Evolutionary conservation across 2,797 vertebrate genomes (phyloP).

Genomic region (Melanotaenia trifasciata): DNA sequence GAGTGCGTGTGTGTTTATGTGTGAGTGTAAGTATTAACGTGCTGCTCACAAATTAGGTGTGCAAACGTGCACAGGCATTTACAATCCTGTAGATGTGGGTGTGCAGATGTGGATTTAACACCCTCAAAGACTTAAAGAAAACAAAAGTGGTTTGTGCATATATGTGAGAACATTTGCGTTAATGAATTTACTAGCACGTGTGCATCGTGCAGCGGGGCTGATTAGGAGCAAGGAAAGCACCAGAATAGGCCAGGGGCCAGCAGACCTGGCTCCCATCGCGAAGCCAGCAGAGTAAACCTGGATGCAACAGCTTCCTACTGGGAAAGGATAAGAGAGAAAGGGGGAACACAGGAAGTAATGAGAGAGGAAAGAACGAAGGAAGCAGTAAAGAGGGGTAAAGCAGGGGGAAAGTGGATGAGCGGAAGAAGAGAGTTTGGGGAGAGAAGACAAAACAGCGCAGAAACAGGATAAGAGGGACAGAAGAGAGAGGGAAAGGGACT

Average conservation of each 20-base stretch:
- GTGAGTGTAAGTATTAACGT: conserved; percentile 39
- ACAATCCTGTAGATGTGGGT: conserved; percentile 34
- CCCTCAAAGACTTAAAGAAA: conserved; percentile 39
- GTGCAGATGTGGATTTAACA: conserved; percentile 46
- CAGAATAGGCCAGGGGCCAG: conserved; percentile 70
- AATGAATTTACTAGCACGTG: conserved; percentile 60
- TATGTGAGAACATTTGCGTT: conserved; percentile 24
- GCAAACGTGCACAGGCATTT: conserved; percentile 33
- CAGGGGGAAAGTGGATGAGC: conserved; percentile 58
- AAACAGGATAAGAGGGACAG: conserved; percentile 60
- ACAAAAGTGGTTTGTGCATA: conserved; percentile 37
- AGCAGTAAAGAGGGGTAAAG: conserved; percentile 56
- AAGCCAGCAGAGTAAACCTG: conserved; percentile 61
- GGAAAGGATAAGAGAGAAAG: conserved; percentile 65
- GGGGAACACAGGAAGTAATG: conserved; percentile 63
- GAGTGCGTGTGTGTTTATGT: conserved; percentile 16
- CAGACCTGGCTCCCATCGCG: conserved; percentile 47
- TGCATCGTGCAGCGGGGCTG: conserved; percentile 48
- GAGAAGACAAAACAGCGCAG: conserved; percentile 61
- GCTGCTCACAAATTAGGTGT: conserved; percentile 30
- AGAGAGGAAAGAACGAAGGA: conserved; percentile 67
- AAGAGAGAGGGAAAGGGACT: conserved; percentile 25
- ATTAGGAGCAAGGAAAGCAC: conserved; percentile 60
- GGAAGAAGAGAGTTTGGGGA: conserved; percentile 60
- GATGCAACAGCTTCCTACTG: conserved; percentile 69